Percentiles rank a stretch among this genome's conserved stretches.
phyloP scores from a whole-genome alignment of 2,888 invertebrate species.

The Chymomyza fuscimana region DNA sequence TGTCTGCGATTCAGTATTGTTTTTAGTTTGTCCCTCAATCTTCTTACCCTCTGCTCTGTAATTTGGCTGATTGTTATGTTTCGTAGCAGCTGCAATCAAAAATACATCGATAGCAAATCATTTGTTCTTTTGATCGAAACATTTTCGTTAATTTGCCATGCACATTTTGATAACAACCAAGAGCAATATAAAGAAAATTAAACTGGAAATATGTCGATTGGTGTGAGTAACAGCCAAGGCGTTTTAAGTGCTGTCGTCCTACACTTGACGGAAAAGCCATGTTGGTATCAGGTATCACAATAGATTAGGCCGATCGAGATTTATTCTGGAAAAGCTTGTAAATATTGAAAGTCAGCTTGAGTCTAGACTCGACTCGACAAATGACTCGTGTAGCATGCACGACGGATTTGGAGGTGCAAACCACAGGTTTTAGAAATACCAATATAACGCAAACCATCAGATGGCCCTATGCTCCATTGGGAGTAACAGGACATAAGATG shows the following conservation, averaged over 20 bases:
- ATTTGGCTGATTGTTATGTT: slow-evolving; percentile 61
- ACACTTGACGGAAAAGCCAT: background rate
- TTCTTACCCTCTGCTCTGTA: slow-evolving; percentile 38
- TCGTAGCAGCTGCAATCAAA: slow-evolving; percentile 65
- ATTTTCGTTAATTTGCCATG: slow-evolving; percentile 3
- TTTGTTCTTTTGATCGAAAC: slow-evolving; percentile 16
- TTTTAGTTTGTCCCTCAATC: slow-evolving; percentile 19
- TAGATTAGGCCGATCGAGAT: too few relatives aligned
- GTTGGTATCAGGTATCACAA: too few relatives aligned
- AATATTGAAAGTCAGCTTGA: too few relatives aligned
- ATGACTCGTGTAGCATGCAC: too few relatives aligned
- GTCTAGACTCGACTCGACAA: too few relatives aligned
- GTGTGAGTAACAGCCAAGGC: background rate
- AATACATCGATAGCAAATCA: slow-evolving; percentile 53
- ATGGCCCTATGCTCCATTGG: too few relatives aligned
- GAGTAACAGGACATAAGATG: too few relatives aligned
- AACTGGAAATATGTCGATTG: background rate
- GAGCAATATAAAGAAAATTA: background rate
- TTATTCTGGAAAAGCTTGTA: too few relatives aligned
- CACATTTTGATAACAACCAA: background rate
- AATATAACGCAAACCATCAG: too few relatives aligned
- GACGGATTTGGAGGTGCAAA: too few relatives aligned
- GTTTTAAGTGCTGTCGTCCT: background rate
- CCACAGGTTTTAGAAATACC: too few relatives aligned
- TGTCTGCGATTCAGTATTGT: slow-evolving; percentile 47